Percentiles rank a stretch among this genome's conserved stretches.
Evolutionary conservation across 2,797 vertebrate species (phyloP).

Genomic region (Falco biarmicus): DNA sequence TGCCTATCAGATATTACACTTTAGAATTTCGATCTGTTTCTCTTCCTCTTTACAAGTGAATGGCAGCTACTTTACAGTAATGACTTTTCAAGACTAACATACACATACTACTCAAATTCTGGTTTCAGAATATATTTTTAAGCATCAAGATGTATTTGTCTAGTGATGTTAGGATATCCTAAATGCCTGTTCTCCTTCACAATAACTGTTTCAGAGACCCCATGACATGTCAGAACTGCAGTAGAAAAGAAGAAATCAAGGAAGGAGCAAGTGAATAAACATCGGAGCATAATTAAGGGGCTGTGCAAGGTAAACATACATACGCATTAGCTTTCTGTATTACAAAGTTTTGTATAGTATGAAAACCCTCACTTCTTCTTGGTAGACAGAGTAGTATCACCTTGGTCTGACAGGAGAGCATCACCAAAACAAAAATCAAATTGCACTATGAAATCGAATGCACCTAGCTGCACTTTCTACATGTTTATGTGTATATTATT

Average conservation of each 20-base stretch:
- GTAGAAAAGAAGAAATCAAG: not conserved
- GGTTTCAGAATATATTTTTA: not conserved
- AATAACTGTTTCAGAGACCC: not conserved
- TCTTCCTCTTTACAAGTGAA: not conserved
- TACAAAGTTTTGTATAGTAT: not conserved
- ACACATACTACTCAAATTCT: not conserved
- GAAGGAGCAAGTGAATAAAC: not conserved
- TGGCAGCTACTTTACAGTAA: not conserved
- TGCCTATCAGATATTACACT: not conserved
- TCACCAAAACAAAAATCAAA: not conserved
- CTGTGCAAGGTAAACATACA: not conserved
- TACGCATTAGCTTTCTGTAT: not conserved
- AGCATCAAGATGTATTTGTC: not conserved
- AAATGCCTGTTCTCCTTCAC: not conserved
- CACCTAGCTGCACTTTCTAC: not conserved
- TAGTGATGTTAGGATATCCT: not conserved
- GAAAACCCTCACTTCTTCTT: not conserved
- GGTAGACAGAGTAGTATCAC: not conserved
- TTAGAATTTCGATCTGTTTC: not conserved
- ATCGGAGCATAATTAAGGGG: not conserved
- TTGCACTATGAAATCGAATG: not conserved
- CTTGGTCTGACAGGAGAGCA: accelerated
- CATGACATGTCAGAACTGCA: not conserved
- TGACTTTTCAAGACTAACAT: not conserved
- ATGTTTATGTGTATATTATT: not conserved